These are phyloP conservation scores for Diaperis boleti DNA, from an alignment of 2,888 invertebrate genomes.

Conservation along the genomic window DNA sequence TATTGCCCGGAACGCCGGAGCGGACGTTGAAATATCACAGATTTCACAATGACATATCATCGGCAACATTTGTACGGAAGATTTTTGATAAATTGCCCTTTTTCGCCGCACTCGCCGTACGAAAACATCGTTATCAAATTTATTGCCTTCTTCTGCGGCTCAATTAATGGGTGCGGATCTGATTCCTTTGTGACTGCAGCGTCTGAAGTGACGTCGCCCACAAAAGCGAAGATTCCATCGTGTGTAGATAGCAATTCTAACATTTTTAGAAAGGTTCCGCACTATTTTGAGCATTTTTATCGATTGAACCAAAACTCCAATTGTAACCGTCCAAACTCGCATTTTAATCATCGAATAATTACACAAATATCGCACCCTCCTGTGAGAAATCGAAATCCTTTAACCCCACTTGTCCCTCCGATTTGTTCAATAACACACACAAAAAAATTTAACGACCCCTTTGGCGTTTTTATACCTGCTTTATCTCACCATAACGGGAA, in stretches of 20 bases:
- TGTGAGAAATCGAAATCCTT: conserved; percentile 60
- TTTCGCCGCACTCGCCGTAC: conserved; percentile 31
- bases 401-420: conserved; percentile 63
- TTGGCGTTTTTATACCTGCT: conserved; percentile 55
- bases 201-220: too few species aligned
- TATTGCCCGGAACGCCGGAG: conserved; percentile 62
- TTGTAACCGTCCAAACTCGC: too few species aligned
- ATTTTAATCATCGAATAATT: conserved; percentile 32
- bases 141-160: too few species aligned
- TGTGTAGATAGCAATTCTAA: too few species aligned
- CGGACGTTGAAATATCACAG: conserved; percentile 66
- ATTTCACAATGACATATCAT: conserved; percentile 67
- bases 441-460: conserved; percentile 57
- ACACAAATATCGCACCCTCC: conserved; percentile 45
- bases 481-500: conserved; percentile 44
- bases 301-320: too few species aligned
- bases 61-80: conserved; percentile 64
- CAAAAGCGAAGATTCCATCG: too few species aligned
- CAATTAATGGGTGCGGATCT: too few species aligned
- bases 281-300: too few species aligned
- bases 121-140: too few species aligned
- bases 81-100: conserved; percentile 64
- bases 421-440: conserved; percentile 63
- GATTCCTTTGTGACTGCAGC: too few species aligned
- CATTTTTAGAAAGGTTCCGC: too few species aligned